Percentiles rank a stretch among this genome's conserved stretches.
Evolutionary conservation across 2,113 vertebrate genomes (phyloP).

Genomic region (Bambusicola thoracicus): DNA sequence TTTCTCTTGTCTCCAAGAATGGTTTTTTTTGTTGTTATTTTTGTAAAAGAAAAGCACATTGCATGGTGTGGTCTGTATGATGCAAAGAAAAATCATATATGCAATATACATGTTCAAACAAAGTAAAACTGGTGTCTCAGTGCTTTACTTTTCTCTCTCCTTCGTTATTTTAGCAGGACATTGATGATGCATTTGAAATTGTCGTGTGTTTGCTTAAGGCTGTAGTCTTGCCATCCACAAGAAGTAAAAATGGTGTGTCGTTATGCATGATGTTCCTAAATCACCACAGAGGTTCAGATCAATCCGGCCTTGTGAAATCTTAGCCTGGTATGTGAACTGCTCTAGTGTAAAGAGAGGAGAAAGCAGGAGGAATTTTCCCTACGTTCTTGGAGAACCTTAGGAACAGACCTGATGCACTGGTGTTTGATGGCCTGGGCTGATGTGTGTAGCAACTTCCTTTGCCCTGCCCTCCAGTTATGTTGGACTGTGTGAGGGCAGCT

Average conservation of each 20-base stretch:
- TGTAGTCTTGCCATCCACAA: not conserved
- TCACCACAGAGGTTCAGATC: not conserved
- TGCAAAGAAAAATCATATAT: conserved; percentile 18
- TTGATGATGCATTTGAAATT: not conserved
- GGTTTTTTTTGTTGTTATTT: not conserved
- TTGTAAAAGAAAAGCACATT: conserved; percentile 22
- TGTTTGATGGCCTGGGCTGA: not conserved
- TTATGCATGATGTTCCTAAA: not conserved
- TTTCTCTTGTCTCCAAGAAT: conserved; percentile 28
- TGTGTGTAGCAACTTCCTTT: not conserved
- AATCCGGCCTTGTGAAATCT: not conserved
- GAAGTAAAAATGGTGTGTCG: not conserved
- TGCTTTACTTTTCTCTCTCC: not conserved
- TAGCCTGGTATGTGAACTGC: not conserved
- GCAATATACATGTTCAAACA: conserved; percentile 47
- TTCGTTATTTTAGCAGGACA: not conserved
- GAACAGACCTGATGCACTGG: not conserved
- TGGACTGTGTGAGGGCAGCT: not conserved
- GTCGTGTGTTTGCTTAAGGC: not conserved
- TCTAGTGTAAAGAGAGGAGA: not conserved
- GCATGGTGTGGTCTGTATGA: conserved; percentile 5
- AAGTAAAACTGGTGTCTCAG: not conserved
- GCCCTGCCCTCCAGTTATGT: not conserved
- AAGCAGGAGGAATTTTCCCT: not conserved
- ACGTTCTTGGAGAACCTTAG: not conserved